Evolutionary conservation across 1,140 invertebrate genomes (phyloP).

Genomic region (Ceratosolen fusciceps): DNA sequence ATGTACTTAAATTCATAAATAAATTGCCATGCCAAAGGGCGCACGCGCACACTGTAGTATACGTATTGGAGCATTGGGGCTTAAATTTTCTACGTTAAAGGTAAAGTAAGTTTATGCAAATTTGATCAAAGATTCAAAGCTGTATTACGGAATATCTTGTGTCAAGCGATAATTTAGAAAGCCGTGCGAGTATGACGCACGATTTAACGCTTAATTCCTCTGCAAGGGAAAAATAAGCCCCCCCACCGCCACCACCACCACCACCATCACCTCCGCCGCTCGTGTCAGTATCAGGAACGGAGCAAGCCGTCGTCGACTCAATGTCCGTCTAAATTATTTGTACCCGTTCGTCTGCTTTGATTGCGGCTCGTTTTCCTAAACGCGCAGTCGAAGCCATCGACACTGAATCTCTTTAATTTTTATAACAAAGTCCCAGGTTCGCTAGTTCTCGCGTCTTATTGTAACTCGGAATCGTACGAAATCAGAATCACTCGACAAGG

Average conservation of each 20-base stretch:
- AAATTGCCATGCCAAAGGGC: no score
- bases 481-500: neutral
- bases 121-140: neutral
- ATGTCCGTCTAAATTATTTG: conserved; percentile 28
- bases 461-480: neutral
- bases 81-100: neutral
- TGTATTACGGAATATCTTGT: conserved; percentile 2
- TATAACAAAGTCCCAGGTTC: neutral
- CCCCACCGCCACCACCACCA: no score
- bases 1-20: no score
- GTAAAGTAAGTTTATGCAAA: conserved; percentile 10
- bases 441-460: neutral
- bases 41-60: no score
- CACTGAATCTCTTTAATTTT: conserved; percentile 25
- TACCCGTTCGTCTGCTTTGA: neutral
- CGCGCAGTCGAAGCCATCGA: conserved; percentile 11
- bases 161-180: conserved; percentile 14
- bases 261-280: neutral
- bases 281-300: neutral
- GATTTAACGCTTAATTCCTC: conserved; percentile 31
- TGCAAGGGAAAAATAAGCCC: conserved; percentile 31
- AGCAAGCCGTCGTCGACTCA: conserved; percentile 36
- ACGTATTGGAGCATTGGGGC: neutral
- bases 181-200: neutral
- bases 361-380: conserved; percentile 32